Evolutionary conservation across 2,797 vertebrate species (phyloP), one percentile per base, ranked within the genome.

Genomic region (Helostoma temminkii): DNA sequence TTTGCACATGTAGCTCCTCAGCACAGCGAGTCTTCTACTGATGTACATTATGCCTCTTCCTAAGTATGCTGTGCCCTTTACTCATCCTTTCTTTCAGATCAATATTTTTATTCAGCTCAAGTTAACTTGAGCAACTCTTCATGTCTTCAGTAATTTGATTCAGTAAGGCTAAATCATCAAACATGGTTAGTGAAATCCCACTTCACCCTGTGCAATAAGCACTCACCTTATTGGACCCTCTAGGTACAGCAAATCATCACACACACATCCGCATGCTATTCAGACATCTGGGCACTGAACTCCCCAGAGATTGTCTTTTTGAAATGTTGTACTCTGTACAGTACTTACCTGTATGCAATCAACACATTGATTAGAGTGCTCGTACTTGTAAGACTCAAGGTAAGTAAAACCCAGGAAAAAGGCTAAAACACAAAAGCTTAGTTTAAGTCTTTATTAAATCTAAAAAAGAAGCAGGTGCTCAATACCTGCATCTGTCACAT

Each of bases 121-220:
- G 72, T 74, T 79, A 67, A 74, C 57, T 57, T 68, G 55, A 64
- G 66, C 36, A 78, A 67, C 66, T 57, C 43, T 30, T 66, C 26
- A 62, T 30, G 18, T 30, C 32, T 61, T 37, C 60, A 57, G 46
- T 82, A 61, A 79, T 83, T 78, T 24, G 18, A 80, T 81, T 83
- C 74, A 63, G 6, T 26, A 14, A 53, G 55, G 58, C 50, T 69
- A 58, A 76, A 83, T 80, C 43, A 78, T 79, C 53, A 66, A 36
- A 82, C 66, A 36, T 66, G 50, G 21, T 80, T 78, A 75, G 77
- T 59, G 64, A 84, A 86, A 82, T 82, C 77, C 82, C 84, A 81
- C 61, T 55, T 76, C 73, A 68, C 77, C 84, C 79, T 2, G 16
- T 55, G 76, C 77, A 88, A 83, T 85, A 88, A 81, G 25, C 36